These are phyloP conservation scores for Lepidurus apus DNA, from an alignment of 1,140 invertebrate genomes.

Conservation along the genomic window DNA sequence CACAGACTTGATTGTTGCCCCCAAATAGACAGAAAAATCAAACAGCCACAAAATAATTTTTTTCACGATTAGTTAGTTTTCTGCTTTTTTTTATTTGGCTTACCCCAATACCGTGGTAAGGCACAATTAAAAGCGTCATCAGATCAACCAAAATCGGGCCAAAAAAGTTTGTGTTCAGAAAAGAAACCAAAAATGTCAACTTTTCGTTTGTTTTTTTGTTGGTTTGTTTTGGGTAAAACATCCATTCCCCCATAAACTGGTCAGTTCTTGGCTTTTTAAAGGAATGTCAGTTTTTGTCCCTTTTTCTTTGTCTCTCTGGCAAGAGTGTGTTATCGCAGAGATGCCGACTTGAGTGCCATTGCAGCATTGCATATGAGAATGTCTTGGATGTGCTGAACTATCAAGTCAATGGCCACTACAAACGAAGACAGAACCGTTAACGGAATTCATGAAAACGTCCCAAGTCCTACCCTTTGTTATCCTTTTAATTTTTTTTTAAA, in stretches of 20 bases:
- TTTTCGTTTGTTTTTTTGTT: no score
- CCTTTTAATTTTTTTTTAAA: background rate
- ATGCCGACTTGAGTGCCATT: conserved; percentile 18
- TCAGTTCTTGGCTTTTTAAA: background rate
- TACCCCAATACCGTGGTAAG: no score
- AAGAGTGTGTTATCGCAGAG: background rate
- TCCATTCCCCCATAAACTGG: background rate
- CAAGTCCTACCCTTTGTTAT: background rate
- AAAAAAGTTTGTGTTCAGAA: no score
- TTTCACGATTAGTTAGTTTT: background rate
- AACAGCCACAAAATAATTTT: background rate
- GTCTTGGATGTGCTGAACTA: conserved; percentile 97
- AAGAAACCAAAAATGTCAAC: no score
- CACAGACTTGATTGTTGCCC: background rate
- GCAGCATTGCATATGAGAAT: conserved; percentile 46
- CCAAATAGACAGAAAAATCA: background rate
- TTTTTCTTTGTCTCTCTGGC: background rate
- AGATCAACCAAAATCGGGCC: no score
- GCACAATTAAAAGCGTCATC: no score
- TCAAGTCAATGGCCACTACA: conserved; percentile 96
- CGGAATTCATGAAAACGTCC: background rate
- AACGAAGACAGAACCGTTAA: conserved; percentile 38
- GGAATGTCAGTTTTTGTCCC: background rate
- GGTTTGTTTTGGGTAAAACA: background rate
- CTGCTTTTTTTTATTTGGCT: background rate